Percentiles rank a stretch among this genome's conserved stretches.
Evolutionary conservation across 2,797 vertebrate genomes (phyloP).

Genomic region (Hippoglossus hippoglossus): DNA sequence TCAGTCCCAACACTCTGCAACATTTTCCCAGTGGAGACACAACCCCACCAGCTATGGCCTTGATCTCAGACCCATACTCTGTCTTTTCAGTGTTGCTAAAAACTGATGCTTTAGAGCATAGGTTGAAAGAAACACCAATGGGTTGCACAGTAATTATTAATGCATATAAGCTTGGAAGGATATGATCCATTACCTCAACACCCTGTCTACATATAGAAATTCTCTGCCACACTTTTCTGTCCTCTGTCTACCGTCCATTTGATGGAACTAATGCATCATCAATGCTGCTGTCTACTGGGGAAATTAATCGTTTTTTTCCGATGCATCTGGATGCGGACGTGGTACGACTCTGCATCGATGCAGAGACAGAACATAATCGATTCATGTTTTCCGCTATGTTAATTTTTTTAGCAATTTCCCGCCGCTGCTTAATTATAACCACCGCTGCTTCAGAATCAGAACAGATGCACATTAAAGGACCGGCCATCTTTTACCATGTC

Average conservation of each 20-base stretch:
- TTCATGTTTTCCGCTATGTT: too few species aligned
- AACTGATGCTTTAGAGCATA: not conserved
- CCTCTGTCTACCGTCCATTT: conserved; percentile 5
- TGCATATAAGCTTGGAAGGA: not conserved
- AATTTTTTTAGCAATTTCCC: too few species aligned
- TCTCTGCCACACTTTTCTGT: not conserved
- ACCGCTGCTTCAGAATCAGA: too few species aligned
- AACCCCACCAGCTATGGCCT: conserved; percentile 23
- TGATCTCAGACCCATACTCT: conserved; percentile 28
- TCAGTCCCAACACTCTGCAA: conserved; percentile 21
- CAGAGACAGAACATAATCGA: too few species aligned
- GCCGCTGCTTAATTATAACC: too few species aligned
- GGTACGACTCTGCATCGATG: too few species aligned
- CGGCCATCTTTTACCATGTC: too few species aligned
- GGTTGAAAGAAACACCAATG: not conserved
- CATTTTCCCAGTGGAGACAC: conserved; percentile 32
- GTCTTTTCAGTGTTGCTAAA: not conserved
- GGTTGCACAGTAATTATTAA: not conserved
- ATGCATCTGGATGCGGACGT: too few species aligned
- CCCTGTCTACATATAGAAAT: not conserved
- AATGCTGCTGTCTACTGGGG: conserved; percentile 14
- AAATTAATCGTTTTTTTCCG: too few species aligned
- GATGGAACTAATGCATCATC: conserved; percentile 43
- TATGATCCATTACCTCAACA: not conserved
- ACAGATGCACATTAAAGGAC: too few species aligned